Evolutionary conservation across 2,888 invertebrate genomes (phyloP), one percentile per base, ranked within the genome.

Genomic region (Pasiphila rectangulata): DNA sequence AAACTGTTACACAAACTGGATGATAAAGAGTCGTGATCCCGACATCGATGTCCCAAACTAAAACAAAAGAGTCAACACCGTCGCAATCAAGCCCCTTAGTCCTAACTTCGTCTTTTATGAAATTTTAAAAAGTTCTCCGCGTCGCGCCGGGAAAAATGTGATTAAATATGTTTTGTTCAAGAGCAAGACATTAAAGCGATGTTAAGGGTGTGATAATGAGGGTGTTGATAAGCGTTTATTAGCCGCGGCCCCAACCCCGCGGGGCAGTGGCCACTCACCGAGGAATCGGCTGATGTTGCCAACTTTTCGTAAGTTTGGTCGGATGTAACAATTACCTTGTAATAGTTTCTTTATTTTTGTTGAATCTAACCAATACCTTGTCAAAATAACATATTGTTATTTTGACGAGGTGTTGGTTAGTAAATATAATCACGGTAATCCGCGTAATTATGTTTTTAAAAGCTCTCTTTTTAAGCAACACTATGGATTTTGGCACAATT

Each of bases 151-250:
- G 78, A 86, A 83, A 89, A 89, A 86, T 87, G 84, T 82, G 88
- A 89, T 89, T 89, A 89, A 89, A 89, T 89, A 89, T 89, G 89
- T 89, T 89, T 89, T 89, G 89, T 89, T 89, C 88, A 85, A 87
- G 80, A 84, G 86, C 84, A 84, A 83, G 85, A 87, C 88, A 89
- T 88, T 89, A 87, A 89, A 85, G 84, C 80, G 86, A 87, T 84
- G 89, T 86, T 89, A 87, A 89, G 89, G 89, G 89, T 87, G 88
- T 85, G 88, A 89, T 89, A 89, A 89, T 89, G 87, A 86, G 86
- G 75, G 79, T 80, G 84, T 83, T 88, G 89, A 89, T 88, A 88
- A 89, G 88, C 88, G 82, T 89, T 88, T 88, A 89, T 89, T 88
- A 88, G 88, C 79, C 80, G 67, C 72, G 75, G 69, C 75, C 72